Evolutionary conservation across 2,113 vertebrate genomes (phyloP), one percentile per base, ranked within the genome.

Genomic region (Chloebia gouldiae): DNA sequence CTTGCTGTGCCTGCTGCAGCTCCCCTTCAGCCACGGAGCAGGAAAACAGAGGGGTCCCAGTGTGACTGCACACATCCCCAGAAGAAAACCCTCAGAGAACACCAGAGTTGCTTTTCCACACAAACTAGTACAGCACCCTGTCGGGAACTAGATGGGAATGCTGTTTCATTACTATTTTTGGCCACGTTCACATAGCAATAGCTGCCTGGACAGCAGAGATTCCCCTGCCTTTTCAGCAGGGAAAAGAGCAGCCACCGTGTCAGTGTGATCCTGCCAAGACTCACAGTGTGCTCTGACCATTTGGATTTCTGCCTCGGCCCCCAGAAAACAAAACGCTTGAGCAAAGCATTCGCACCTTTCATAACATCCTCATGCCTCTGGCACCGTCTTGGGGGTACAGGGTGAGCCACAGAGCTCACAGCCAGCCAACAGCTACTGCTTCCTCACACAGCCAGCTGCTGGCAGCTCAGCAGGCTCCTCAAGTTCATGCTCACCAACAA

Each of bases 151-250:
- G 60, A 69, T 24, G 30, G 57, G 86, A 93, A 68, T 17, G 53
- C 44, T 49, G 76, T 81, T 92, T 94, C 76, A 82, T 71, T 64
- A 40, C 90, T 96, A 63, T 83, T 94, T 95, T 77, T 90, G 89
- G 93, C 94, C 59, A 85, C 53, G 4, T 40, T 40, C 42, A 75
- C 49, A 37, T 40, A 83, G 82, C 47, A 22, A 77, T 68, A 73
- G 68, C 71, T 0, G 30, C 33, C 23, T 51, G 72, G 50, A 79
- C 53, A 78, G 37, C n/a, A 63, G 86, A 93, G 76, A 71, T 57
- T 94, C 75, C 79, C 79, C 81, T 39, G 73, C 1, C 6, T 63
- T 93, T 93, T 63, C 60, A 56, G 68, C 86, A 44, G 82, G 12
- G 10, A 76, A 40, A 69, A 0, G 17, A 88, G 76, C 90, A 87